A percentile compares a stretch with the other conserved stretches of the same genome.
Evolutionary conservation across 2,888 invertebrate species (phyloP).

Genomic region (Nyleta sp.): DNA sequence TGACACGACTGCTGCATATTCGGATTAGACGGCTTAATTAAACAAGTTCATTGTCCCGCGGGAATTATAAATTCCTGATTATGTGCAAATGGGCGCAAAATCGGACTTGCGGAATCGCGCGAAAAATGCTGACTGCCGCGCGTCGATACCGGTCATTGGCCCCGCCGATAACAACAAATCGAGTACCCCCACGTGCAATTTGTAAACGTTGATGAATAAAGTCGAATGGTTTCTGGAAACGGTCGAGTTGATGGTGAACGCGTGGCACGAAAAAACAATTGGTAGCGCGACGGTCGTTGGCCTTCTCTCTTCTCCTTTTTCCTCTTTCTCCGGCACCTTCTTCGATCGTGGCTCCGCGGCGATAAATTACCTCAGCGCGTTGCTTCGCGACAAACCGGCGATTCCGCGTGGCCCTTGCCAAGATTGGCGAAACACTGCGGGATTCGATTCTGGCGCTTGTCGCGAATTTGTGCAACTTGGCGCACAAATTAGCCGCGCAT

Average conservation of each 20-base stretch:
- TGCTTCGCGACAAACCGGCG: slow-evolving; percentile 66
- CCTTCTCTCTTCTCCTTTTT: slow-evolving; percentile 64
- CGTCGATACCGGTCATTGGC: slow-evolving; percentile 52
- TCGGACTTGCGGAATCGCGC: slow-evolving; percentile 59
- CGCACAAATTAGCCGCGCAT: slow-evolving; percentile 23
- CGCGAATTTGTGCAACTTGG: slow-evolving; percentile 28
- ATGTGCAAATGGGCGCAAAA: slow-evolving; percentile 61
- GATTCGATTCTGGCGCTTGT: slow-evolving; percentile 44
- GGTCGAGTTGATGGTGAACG: neutral
- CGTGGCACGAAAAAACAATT: slow-evolving; percentile 54
- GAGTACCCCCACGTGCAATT: slow-evolving; percentile 7
- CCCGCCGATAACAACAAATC: slow-evolving; percentile 23
- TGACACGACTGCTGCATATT: slow-evolving; percentile 41
- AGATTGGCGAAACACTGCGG: slow-evolving; percentile 51
- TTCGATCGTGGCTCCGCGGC: slow-evolving; percentile 68
- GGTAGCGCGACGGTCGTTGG: slow-evolving; percentile 62
- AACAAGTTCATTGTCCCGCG: slow-evolving; percentile 53
- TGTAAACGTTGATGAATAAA: neutral
- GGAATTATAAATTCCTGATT: slow-evolving; percentile 53
- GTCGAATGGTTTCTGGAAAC: neutral
- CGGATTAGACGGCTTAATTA: slow-evolving; percentile 43
- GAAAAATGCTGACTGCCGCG: slow-evolving; percentile 59
- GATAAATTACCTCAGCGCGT: slow-evolving; percentile 70
- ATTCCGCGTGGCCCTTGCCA: slow-evolving; percentile 57
- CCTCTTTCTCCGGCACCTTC: slow-evolving; percentile 61